Base-by-base conservation (phyloP, 1,140 invertebrate genomes). In the Cecropterus lyciades region DNA sequence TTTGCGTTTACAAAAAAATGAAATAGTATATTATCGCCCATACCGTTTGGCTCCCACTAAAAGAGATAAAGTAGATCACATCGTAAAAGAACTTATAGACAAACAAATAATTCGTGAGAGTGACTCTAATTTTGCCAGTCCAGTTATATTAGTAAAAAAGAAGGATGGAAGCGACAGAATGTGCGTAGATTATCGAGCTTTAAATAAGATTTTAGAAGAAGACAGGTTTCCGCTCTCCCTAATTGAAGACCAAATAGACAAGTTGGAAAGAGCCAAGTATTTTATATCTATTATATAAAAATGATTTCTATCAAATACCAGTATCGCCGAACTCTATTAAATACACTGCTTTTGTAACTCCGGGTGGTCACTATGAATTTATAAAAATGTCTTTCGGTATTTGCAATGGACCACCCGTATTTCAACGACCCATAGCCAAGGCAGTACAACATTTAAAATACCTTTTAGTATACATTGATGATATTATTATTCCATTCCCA, bases 401-500 rank as follows among this genome's bases (percentile, higher is more conserved):
- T 5, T 70, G 67, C 16, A 86, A 83, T 69, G 75, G 75, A 1
- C 75, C 83, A 1, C 59, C 75, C 0, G 72, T 72, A 0, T 90
- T 90, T 52, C 75, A 87, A 55, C 57, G 72, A 51, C 45, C 84
- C 3, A 56, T 46, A 40, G 16, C 66, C 46, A 52, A 75, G 64
- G 68, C 66, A 59, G 59, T 72, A 9, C 13, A 55, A 2, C 46
- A 67, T 27, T 20, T 67, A 17, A 63, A 68, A 27, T 72, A 67
- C 45, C 7, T 72, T 0, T 27, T 62, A 9, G 43, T 69, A 0
- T 73, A 73, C 27, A 67, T 71, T 0, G 89, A 93, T 49, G 85
- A 93, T 53, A 74, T 93, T 1, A 55, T 93, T 0, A 76, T 93
- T 16, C 82, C 77, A 10, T 79, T 75, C 9, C 53, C 68, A 10